These are phyloP conservation scores for Acrobasis suavella DNA, from an alignment of 2,888 invertebrate genomes.

Conservation along the genomic window DNA sequence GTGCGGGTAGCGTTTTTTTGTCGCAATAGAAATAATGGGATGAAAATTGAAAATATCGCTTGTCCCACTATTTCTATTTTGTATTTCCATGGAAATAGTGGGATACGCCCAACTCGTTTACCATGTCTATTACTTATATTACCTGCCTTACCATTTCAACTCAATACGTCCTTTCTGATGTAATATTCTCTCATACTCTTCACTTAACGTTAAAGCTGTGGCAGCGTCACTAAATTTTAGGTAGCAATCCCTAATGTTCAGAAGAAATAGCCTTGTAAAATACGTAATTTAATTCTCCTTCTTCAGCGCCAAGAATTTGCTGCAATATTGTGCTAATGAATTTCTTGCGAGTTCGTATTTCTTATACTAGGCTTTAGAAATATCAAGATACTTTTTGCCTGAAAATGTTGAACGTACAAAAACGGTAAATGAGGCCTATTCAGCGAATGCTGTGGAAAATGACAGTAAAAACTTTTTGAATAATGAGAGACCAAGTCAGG, in stretches of 20 bases:
- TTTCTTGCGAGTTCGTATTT: background rate
- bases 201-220: background rate
- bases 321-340: background rate
- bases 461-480: background rate
- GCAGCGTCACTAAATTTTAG: background rate
- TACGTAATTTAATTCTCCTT: background rate
- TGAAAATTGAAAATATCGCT: too few relatives aligned
- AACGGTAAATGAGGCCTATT: slow-evolving; percentile 13
- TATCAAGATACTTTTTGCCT: slow-evolving; percentile 1
- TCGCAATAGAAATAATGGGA: too few relatives aligned
- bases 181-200: too few relatives aligned
- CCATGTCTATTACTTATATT: too few relatives aligned
- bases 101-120: too few relatives aligned
- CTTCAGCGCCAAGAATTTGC: background rate
- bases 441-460: background rate
- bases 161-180: too few relatives aligned
- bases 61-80: too few relatives aligned
- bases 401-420: background rate
- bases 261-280: background rate
- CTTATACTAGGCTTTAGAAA: slow-evolving; percentile 1
- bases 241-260: too few relatives aligned
- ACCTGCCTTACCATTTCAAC: too few relatives aligned
- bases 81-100: too few relatives aligned
- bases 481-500: background rate
- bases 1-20: too few relatives aligned